Percentiles rank a stretch among this genome's conserved stretches.
These are phyloP conservation scores for Drosophila rellima DNA, from an alignment of 2,888 invertebrate species.

Conservation along the genomic window DNA sequence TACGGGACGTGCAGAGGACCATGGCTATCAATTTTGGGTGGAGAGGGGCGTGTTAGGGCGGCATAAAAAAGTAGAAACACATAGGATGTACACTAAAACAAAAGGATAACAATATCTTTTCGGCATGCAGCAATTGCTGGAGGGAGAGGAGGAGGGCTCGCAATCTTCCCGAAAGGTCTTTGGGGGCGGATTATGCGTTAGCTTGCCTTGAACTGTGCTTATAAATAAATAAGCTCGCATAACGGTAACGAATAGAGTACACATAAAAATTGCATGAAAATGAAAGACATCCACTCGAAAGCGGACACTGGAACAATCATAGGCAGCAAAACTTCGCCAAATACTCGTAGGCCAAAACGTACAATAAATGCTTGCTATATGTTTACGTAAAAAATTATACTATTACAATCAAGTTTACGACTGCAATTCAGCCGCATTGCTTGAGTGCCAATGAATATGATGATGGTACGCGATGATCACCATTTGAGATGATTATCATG, in stretches of 20 bases:
- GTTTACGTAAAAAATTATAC: constrained; percentile 66
- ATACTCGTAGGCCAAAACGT: constrained; percentile 25
- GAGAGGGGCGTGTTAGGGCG: constrained; percentile 31
- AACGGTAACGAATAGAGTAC: constrained; percentile 56
- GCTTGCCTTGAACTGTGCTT: constrained; percentile 18
- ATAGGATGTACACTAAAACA: constrained; percentile 68
- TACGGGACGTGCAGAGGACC: constrained; percentile 20
- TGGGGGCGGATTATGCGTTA: constrained; percentile 61
- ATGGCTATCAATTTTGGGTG: constrained; percentile 9
- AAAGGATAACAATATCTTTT: constrained; percentile 82
- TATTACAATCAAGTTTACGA: constrained; percentile 81
- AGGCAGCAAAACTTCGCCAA: constrained; percentile 11
- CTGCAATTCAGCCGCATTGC: constrained; percentile 65
- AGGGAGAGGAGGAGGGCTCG: neutral
- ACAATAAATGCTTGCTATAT: constrained; percentile 22
- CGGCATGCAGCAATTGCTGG: constrained; percentile 5
- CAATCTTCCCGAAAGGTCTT: constrained; percentile 44
- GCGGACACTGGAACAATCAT: constrained; percentile 34
- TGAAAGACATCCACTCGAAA: constrained; percentile 46
- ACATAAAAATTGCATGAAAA: constrained; percentile 78
- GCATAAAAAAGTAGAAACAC: constrained; percentile 54
- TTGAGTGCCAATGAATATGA: constrained; percentile 73
- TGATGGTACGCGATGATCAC: constrained; percentile 62
- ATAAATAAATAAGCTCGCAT: constrained; percentile 52
- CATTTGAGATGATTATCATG: constrained; percentile 17